Evolutionary conservation across 2,797 vertebrate species (phyloP), one percentile per base, ranked within the genome.

Genomic region (Acanthiza pusilla): DNA sequence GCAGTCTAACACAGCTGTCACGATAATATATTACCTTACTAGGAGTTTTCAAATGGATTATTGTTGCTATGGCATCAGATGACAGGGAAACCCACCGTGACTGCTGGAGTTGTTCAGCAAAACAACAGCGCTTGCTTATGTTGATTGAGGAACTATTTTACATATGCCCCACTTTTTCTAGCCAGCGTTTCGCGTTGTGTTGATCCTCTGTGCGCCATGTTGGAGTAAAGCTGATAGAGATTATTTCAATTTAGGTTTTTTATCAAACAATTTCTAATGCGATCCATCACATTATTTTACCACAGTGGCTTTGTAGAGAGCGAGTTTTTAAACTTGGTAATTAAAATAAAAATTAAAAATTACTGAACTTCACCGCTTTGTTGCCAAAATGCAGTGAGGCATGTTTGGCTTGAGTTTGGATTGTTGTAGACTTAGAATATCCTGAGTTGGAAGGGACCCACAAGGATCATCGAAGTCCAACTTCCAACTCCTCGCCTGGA

Each of bases 31-130:
- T 96, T 95, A 88, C 89, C 89, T 95, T 91, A 91, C 83, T 61
- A 72, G 10, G 55, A 74, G 72, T 91, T 94, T 91, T 47, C 63
- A 94, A 95, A 95, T 91, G 81, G 88, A 95, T 98, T 95, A 86
- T 93, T 96, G 93, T 96, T 97, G 88, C 60, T 57, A 94, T 92
- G 81, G 95, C 85, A 96, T 96, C 96, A 95, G 92, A 80, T 93
- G 96, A 92, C 89, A 92, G 82, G 76, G 92, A 83, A 93, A 89
- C 61, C 90, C 93, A 94, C 94, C 83, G 79, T 76, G 79, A 61
- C 68, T 96, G 77, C 72, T 75, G 86, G 88, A 93, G 57, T 27
- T 81, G 67, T 80, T 42, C 72, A 80, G 92, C 54, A 71, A 66
- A 94, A 75, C 53, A 91, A 70, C 51, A 32, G 42, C 13, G 19